Base-by-base conservation (phyloP, 2,113 vertebrate species). In the Esox niger region DNA sequence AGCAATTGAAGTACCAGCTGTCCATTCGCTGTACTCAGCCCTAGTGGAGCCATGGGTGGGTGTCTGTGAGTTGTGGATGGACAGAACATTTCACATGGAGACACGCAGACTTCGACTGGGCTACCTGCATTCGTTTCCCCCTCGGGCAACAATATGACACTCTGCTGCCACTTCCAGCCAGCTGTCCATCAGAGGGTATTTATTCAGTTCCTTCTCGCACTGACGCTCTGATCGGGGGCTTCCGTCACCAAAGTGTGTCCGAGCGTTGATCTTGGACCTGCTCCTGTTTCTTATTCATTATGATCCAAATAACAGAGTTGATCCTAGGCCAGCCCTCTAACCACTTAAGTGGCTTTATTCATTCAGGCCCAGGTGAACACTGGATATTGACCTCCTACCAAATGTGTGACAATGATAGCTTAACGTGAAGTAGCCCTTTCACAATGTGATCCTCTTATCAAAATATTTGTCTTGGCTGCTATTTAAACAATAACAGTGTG, bases 401-500 rank as follows among this genome's bases (percentile, higher is more conserved):
- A 9, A 2, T 23, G 43, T 56, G 43, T 68, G 35, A 13, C 35
- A 68, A 78, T 30, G 47, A 71, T 20, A 21, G 47, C n/a, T 21
- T 52, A n/a, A 52, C 47, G 30, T 38, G 10, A 17, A 4, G 32
- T 61, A 68, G 61, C 59, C 65, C 21, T 13, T n/a, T 43, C 21
- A 23, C 64, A 70, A 64, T 79, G 74, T 30, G 58, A 63, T 64
- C 23, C 26, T 26, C 17, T 59, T 63, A 63, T 64, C 62, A 21
- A 73, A 68, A 62, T 74, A 76, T 85, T 75, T 68, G 68, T 66
- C 68, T 79, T 74, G 67, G 68, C n/a, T n/a, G 71, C 78, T 86
- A 69, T 82, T 71, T 88, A 91, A 94, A 93, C 91, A 93, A 88
- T 88, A 86, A 84, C 47, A 88, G 80, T 13, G 66, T 87, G 85